These are phyloP conservation scores for Cygnus olor DNA, from an alignment of 2,797 vertebrate genomes.

Conservation along the genomic window DNA sequence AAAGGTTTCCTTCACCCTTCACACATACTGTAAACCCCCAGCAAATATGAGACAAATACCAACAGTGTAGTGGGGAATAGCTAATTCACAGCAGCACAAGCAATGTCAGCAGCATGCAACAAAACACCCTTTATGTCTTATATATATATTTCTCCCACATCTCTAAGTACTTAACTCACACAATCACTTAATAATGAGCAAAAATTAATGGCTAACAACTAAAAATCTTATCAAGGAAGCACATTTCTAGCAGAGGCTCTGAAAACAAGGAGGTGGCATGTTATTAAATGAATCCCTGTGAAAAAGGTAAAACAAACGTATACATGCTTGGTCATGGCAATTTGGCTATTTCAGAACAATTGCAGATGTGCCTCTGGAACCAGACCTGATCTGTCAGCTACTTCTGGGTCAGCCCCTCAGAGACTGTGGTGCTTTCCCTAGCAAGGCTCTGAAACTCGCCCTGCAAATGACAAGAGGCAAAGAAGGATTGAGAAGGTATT, in stretches of 20 bases:
- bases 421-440: not conserved
- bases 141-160: not conserved
- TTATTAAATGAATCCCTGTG: not conserved
- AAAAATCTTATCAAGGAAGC: slow-evolving; percentile 38
- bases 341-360: not conserved
- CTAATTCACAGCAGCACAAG: not conserved
- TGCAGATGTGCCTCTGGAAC: not conserved
- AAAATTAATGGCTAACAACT: not conserved
- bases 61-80: rapidly evolving
- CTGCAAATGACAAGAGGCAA: slow-evolving; percentile 25
- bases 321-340: not conserved
- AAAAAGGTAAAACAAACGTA: not conserved
- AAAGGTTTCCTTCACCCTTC: rapidly evolving
- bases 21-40: rapidly evolving
- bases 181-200: slow-evolving; percentile 19
- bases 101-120: not conserved
- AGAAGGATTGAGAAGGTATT: slow-evolving; percentile 42
- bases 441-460: not conserved
- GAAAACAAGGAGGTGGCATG: not conserved
- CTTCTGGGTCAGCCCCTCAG: not conserved
- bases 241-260: not conserved
- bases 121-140: not conserved
- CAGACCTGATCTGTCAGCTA: not conserved
- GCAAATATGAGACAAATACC: not conserved
- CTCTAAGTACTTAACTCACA: slow-evolving; percentile 21